Conservation (phyloP, 2,797 vertebrate genomes). For the Ataeniobius toweri region DNA sequence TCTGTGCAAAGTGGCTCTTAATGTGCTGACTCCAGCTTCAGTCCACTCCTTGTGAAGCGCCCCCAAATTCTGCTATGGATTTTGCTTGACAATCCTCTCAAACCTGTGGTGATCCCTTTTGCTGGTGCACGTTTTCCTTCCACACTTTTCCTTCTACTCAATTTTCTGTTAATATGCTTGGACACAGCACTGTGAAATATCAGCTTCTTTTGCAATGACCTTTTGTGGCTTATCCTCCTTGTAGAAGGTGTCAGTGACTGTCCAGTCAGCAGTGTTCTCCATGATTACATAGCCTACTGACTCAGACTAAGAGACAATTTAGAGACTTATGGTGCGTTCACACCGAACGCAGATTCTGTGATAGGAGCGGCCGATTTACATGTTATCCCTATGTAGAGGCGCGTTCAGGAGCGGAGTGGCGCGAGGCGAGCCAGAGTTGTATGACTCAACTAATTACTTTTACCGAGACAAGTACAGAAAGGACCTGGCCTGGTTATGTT, state of each 20-base stretch:
- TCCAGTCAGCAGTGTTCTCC: not conserved
- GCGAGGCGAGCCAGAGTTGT: no score
- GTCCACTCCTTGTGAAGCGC: not conserved
- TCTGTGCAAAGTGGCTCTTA: not conserved
- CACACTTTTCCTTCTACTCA: not conserved
- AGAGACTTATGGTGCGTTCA: no score
- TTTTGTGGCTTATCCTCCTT: not conserved
- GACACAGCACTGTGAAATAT: not conserved
- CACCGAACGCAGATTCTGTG: no score
- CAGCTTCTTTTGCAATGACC: not conserved
- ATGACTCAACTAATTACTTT: no score
- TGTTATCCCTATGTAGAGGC: no score
- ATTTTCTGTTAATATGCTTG: not conserved
- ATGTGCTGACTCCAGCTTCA: not conserved
- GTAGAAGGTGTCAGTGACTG: not conserved
- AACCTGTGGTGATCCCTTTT: not conserved
- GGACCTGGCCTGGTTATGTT: no score
- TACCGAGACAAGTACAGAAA: no score
- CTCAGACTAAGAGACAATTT: not conserved
- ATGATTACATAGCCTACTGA: not conserved
- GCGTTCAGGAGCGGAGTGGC: no score
- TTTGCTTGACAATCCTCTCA: not conserved
- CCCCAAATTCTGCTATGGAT: no score
- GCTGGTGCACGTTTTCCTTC: not conserved
- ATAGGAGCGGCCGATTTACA: no score